Percentiles rank a stretch among this genome's conserved stretches.
phyloP scores from a whole-genome alignment of 2,113 vertebrate species.

The Solenodon paradoxus region DNA sequence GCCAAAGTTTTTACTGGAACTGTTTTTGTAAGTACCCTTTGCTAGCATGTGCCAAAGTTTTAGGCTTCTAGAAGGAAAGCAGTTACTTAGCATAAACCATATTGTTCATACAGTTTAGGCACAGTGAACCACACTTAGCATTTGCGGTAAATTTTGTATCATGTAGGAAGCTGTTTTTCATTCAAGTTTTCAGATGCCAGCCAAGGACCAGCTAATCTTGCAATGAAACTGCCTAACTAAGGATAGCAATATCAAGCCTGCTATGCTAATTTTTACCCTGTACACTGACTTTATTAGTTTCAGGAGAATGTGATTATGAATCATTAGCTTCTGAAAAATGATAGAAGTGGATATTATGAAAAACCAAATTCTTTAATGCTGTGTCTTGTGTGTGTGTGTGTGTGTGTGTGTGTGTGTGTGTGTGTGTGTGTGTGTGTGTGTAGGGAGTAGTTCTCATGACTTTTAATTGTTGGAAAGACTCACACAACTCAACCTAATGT shows the following conservation, averaged over 20 bases:
- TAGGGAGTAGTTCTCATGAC: too few relatives aligned
- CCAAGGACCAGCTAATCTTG: not conserved
- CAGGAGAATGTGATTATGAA: not conserved
- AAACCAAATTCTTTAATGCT: not conserved
- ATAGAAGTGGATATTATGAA: not conserved
- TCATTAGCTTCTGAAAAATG: conserved; percentile 29
- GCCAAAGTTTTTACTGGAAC: not conserved
- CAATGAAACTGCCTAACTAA: not conserved
- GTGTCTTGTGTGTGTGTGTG: too few relatives aligned
- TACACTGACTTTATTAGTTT: conserved; percentile 9
- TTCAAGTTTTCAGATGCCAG: not conserved
- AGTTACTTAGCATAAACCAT: not conserved
- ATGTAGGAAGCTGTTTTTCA: not conserved
- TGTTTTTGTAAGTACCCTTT: not conserved
- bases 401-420: too few relatives aligned
- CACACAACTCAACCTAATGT: not conserved
- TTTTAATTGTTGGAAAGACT: not conserved
- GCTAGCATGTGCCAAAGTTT: not conserved
- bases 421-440: too few relatives aligned
- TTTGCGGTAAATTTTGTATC: not conserved
- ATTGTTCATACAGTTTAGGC: conserved; percentile 16
- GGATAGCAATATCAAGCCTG: not conserved
- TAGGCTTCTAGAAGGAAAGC: conserved; percentile 3
- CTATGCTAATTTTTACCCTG: not conserved
- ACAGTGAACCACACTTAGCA: not conserved